These are phyloP conservation scores for Rhineura floridana DNA, from an alignment of 2,113 vertebrate species.

Conservation along the genomic window DNA sequence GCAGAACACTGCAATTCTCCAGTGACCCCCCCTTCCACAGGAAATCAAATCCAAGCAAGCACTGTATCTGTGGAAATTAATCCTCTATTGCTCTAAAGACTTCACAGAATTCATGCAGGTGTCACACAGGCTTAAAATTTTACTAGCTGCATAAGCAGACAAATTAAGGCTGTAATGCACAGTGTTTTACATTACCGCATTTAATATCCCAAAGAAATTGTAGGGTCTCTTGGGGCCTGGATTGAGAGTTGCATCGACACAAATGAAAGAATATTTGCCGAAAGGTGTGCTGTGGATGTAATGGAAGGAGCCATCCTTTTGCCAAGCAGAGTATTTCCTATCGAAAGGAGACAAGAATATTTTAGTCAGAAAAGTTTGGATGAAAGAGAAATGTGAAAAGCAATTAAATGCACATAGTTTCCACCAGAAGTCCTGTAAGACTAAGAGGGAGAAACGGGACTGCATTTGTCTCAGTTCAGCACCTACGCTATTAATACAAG, in stretches of 20 bases:
- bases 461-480: neutral
- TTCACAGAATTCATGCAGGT: neutral
- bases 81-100: neutral
- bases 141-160: neutral
- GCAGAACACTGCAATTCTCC: neutral
- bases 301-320: slow-evolving; percentile 91
- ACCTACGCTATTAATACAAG: neutral
- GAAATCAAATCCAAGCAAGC: neutral
- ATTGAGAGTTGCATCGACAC: slow-evolving; percentile 88
- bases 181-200: slow-evolving; percentile 80
- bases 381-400: slow-evolving; percentile 5
- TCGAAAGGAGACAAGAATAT: slow-evolving; percentile 56
- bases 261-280: slow-evolving; percentile 97
- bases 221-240: slow-evolving; percentile 94
- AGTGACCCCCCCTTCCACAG: neutral
- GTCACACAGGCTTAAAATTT: neutral
- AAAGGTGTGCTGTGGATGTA: slow-evolving; percentile 90
- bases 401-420: neutral
- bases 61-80: neutral
- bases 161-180: slow-evolving; percentile 40
- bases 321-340: slow-evolving; percentile 93
- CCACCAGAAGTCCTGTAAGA: neutral
- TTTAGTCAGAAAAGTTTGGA: slow-evolving; percentile 43
- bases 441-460: neutral
- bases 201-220: slow-evolving; percentile 96